Conservation (phyloP, 2,888 invertebrate species). For the Trypoxylon attenuatum region DNA sequence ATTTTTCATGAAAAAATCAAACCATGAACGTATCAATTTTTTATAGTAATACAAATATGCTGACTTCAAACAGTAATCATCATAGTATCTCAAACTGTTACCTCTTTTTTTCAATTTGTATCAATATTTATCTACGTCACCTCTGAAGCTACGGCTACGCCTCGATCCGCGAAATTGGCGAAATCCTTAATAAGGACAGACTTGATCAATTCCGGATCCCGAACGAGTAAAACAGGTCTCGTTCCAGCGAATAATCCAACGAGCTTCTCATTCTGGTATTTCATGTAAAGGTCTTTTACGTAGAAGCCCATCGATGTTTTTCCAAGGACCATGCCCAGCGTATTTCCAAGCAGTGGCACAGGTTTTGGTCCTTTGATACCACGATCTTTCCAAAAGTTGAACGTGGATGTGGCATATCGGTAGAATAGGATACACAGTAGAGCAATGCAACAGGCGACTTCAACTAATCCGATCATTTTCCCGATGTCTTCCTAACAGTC, state of each 20-base stretch:
- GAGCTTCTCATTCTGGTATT: neutral
- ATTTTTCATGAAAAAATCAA: no score
- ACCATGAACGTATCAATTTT: neutral
- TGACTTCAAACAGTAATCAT: neutral
- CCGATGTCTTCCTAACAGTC: no score
- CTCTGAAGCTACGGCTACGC: no score
- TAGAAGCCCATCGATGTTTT: constrained; percentile 63
- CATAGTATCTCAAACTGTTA: neutral
- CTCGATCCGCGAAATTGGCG: constrained; percentile 60
- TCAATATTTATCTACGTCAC: no score
- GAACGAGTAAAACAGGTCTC: constrained; percentile 67
- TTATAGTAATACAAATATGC: neutral
- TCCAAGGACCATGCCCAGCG: constrained; percentile 64
- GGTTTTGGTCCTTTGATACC: constrained; percentile 72
- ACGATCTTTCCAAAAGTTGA: constrained; percentile 73
- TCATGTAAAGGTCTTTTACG: neutral
- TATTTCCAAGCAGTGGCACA: constrained; percentile 72
- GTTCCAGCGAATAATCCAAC: neutral
- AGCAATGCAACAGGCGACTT: neutral
- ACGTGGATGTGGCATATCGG: constrained; percentile 51
- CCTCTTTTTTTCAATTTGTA: neutral
- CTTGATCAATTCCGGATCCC: constrained; percentile 69
- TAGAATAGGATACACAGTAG: neutral
- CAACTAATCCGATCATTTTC: no score
- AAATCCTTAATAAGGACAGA: constrained; percentile 73